Conservation (phyloP, 1,140 invertebrate species). For the Drosophila nikananu region DNA sequence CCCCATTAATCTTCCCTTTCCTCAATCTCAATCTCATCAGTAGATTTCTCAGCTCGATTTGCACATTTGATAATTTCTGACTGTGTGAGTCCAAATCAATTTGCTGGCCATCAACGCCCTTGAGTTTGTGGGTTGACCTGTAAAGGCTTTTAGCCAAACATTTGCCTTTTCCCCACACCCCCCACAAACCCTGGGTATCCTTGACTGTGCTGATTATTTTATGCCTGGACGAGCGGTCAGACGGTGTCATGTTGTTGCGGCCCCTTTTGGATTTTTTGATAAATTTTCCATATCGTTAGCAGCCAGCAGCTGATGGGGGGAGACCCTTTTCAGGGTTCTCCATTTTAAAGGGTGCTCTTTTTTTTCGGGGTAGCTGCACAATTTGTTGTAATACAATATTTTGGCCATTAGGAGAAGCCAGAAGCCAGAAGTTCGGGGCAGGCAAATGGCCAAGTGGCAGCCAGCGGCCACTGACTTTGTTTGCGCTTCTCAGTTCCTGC, state of each 20-base stretch:
- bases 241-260: conserved; percentile 67
- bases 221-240: conserved; percentile 62
- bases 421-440: conserved; percentile 33
- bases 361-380: conserved; percentile 53
- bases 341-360: conserved; percentile 53
- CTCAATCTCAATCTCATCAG: neutral
- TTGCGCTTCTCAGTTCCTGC: conserved; percentile 37
- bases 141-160: conserved; percentile 76
- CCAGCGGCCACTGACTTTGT: conserved; percentile 58
- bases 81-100: conserved; percentile 72
- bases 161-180: conserved; percentile 66
- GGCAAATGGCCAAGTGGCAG: conserved; percentile 63
- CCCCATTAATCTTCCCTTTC: conserved; percentile 24
- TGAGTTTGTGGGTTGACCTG: conserved; percentile 60
- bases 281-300: conserved; percentile 84
- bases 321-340: conserved; percentile 60
- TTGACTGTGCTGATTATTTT: conserved; percentile 73
- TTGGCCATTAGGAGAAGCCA: conserved; percentile 68
- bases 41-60: conserved; percentile 41
- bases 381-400: conserved; percentile 83
- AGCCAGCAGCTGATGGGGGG: conserved; percentile 5
- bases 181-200: neutral
- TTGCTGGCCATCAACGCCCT: conserved; percentile 41
- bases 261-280: conserved; percentile 72
- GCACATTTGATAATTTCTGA: conserved; percentile 52